phyloP scores from a whole-genome alignment of 2,888 invertebrate genomes.

The Ormyrus pomaceus region DNA sequence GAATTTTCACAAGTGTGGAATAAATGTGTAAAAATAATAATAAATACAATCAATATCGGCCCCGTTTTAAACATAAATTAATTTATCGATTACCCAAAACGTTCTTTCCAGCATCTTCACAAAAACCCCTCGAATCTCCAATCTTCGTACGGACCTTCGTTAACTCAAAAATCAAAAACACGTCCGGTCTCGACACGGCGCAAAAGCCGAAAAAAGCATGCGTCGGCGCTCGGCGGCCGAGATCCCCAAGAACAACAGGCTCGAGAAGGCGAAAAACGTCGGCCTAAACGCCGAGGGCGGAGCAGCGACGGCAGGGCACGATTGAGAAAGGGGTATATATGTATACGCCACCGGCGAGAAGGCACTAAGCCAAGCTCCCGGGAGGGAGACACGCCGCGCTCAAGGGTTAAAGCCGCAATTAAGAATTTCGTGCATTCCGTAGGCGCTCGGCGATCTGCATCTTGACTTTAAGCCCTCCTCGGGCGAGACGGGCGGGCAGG shows the following conservation, averaged over 20 bases:
- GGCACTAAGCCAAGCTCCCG: conserved; percentile 17
- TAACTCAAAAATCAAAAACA: too few relatives aligned
- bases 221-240: background rate
- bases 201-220: background rate
- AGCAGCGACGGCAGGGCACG: background rate
- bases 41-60: too few relatives aligned
- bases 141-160: too few relatives aligned
- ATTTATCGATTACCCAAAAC: too few relatives aligned
- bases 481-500: too few relatives aligned
- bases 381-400: background rate
- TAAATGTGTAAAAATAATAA: too few relatives aligned
- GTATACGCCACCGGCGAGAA: background rate
- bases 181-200: background rate
- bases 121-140: too few relatives aligned
- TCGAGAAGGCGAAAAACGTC: conserved; percentile 31
- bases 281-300: conserved; percentile 10
- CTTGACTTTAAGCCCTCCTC: conserved; percentile 15
- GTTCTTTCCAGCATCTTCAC: too few relatives aligned
- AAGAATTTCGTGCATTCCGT: background rate
- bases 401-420: conserved; percentile 34
- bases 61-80: too few relatives aligned
- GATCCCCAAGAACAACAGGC: conserved; percentile 17
- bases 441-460: background rate
- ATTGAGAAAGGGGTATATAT: background rate
- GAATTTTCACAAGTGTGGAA: too few relatives aligned